Evolutionary conservation across 2,888 invertebrate species (phyloP), one percentile per base, ranked within the genome.

Genomic region (Helicoverpa assulta): DNA sequence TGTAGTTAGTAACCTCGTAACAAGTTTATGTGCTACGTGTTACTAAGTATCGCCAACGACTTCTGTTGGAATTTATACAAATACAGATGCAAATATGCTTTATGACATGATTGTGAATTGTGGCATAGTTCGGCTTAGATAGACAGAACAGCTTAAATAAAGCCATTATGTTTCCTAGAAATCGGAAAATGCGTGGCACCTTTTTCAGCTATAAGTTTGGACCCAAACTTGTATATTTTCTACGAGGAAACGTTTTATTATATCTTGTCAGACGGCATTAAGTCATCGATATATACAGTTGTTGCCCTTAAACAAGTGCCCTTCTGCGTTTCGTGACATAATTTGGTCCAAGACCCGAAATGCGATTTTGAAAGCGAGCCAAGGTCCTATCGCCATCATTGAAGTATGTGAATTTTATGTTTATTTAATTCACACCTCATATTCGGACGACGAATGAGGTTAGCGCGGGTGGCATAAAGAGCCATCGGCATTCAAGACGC

Each of bases 401-500:
- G 69, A 60, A 72, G 73, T 67, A 61, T 73, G 78, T 80, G 76
- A 70, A 78, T 84, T 85, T 80, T 78, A 78, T 84, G 75, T 78
- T 75, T 82, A 80, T 82, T 82, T 84, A 82, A 85, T 80, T 81
- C 74, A 78, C 79, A 81, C 75, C 80, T 88, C 82, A 82, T 84
- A 88, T 86, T 85, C 84, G 80, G 80, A 79, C 71, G 70, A 76
- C 78, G 81, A 82, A 64, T 70, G 76, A 67, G 70, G 82, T 84
- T 84, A 82, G 53, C 54, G 78, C 70, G 80, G 79, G 75, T 76
- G 75, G 80, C 67, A 76, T 86, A 74, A 67, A 69, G 29, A 66
- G 69, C 69, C 55, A 88, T 93, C 86, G 84, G 81, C 83, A 94
- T 93, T 89, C 94, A 68, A 55, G 66, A 70, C 76, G 83, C 81